Conservation (phyloP, 2,888 invertebrate genomes). For the Cyaniris semiargus region DNA sequence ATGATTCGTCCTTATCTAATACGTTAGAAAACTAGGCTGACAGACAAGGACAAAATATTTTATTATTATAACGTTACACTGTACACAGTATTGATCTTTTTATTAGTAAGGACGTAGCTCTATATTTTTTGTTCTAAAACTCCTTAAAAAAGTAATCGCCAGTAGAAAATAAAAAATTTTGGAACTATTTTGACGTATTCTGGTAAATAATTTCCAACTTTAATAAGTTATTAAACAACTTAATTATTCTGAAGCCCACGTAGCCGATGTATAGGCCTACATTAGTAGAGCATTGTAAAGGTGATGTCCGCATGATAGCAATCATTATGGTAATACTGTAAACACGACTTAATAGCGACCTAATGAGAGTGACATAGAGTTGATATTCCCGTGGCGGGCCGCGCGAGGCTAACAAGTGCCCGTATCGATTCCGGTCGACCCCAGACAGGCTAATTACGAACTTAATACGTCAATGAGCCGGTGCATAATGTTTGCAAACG, state of each 20-base stretch:
- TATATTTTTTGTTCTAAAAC: no score
- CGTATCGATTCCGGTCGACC: constrained; percentile 36
- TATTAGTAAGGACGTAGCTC: no score
- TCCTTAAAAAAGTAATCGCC: no score
- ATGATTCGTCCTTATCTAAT: no score
- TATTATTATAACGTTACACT: no score
- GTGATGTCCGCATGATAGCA: constrained; percentile 10
- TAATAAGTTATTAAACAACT: not conserved
- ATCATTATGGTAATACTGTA: constrained; percentile 14
- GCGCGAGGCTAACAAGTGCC: constrained; percentile 29
- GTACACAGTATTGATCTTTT: no score
- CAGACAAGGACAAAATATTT: not conserved
- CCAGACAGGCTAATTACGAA: constrained; percentile 43
- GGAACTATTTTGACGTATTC: no score
- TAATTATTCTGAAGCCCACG: not conserved
- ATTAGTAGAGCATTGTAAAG: constrained; percentile 14
- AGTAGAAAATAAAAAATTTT: no score
- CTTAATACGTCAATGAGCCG: constrained; percentile 46
- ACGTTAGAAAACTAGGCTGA: not conserved
- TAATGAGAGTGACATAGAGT: not conserved
- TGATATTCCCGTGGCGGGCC: not conserved
- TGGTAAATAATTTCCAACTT: no score
- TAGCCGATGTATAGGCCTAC: not conserved
- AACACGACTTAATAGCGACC: not conserved
- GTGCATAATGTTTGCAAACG: constrained; percentile 28